A percentile compares a stretch with the other conserved stretches of the same genome.
phyloP scores from a whole-genome alignment of 35 echinoderm and acorn worm species.

The Ptychodera flava region DNA sequence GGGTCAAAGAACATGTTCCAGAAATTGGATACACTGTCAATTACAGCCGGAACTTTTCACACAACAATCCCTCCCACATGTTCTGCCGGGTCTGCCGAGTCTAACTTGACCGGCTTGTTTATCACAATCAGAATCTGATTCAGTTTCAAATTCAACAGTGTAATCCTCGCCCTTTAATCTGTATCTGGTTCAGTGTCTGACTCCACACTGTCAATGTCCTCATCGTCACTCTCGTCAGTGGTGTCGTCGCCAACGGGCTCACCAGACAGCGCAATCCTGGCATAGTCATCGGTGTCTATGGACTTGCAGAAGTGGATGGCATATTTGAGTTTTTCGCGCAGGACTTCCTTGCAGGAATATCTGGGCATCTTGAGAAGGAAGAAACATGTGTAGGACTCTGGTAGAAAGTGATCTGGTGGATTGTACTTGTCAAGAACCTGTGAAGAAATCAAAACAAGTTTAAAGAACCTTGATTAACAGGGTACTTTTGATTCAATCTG shows the following conservation, averaged over 20 bases:
- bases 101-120: too few relatives aligned
- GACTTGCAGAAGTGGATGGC: constrained; percentile 99
- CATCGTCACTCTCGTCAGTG: constrained; percentile 75
- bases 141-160: background rate
- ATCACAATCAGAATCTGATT: too few relatives aligned
- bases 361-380: constrained; percentile 95
- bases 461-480: too few relatives aligned
- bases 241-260: constrained; percentile 78
- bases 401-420: constrained; percentile 92
- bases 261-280: constrained; percentile 83
- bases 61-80: too few relatives aligned
- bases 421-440: constrained; percentile 99
- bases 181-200: background rate
- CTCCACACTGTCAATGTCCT: constrained; percentile 22
- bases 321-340: constrained; percentile 96
- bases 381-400: constrained; percentile 99
- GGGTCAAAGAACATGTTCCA: too few relatives aligned
- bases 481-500: too few relatives aligned
- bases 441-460: background rate
- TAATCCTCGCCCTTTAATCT: background rate
- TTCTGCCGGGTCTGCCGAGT: too few relatives aligned
- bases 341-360: constrained; percentile 88
- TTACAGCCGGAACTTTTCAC: too few relatives aligned
- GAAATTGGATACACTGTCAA: too few relatives aligned
- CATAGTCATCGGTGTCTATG: constrained; percentile 99